Base-by-base conservation (phyloP, 2,797 vertebrate species). In the Lagocephalus sceleratus region DNA sequence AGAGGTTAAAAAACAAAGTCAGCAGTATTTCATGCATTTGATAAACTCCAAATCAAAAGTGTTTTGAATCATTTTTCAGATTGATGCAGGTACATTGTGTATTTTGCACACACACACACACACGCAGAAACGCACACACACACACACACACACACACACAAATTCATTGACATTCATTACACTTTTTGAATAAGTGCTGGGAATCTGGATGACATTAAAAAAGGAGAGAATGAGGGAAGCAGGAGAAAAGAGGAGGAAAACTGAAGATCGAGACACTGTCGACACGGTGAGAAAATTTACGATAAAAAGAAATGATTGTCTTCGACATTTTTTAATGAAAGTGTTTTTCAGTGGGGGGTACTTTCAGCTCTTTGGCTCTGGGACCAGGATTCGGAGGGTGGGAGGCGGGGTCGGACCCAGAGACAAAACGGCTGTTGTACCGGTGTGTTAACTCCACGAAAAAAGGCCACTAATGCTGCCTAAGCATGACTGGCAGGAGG, bases 401-500 rank as follows among this genome's bases (percentile, higher is more conserved):
- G 69, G 78, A 39, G 73, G 70, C 51, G 65, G 80, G 73, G 66
- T 82, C 54, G 46, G 70, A 66, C 70, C 66, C 25, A 1, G 6
- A 73, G 69, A 90, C 87, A 90, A 89, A 89, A 88, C 77, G 55
- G 29, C 73, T 64, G 76, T 87, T 89, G 88, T 88, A 84, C 68
- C 75, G 66, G 60, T 66, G 81, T 82, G 85, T 89, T 89, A 87
- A 87, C 78, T 81, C 81, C 54, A 60, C 71, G 72, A 81, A 86
- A n/a, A 83, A 77, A 82, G 73, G 85, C 81, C 59, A 25, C 83
- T 88, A 90, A 89, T 89, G 84, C 84, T 72, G 66, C 67, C 71
- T 89, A 89, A 89, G 88, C 86, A 86, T 89, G 88, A 89, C 83
- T 89, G 87, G 87, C 87, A 89, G 85, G 83, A 85, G 82, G 73